A percentile compares a stretch with the other conserved stretches of the same genome.
phyloP scores from a whole-genome alignment of 2,888 invertebrate genomes.

The Tenthredo scrophulariae region DNA sequence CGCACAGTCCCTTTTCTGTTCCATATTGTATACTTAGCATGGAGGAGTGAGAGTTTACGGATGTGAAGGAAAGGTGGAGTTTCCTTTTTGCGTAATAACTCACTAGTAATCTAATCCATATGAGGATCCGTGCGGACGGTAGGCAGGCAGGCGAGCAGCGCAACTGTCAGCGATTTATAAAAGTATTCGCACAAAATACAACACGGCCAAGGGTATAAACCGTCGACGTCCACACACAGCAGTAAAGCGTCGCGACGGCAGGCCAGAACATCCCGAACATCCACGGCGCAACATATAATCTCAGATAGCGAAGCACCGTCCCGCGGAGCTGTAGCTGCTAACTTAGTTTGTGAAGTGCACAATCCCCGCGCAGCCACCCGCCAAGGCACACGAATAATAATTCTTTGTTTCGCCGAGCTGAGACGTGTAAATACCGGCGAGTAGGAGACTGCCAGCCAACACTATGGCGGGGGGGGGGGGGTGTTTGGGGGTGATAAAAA shows the following conservation, averaged over 20 bases:
- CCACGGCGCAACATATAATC: conserved; percentile 69
- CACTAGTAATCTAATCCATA: conserved; percentile 50
- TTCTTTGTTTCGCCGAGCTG: conserved; percentile 74
- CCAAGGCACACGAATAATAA: conserved; percentile 76
- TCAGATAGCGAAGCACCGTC: conserved; percentile 64
- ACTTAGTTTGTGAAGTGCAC: conserved; percentile 77
- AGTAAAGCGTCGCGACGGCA: conserved; percentile 47
- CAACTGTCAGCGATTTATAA: conserved; percentile 65
- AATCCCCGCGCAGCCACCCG: conserved; percentile 73
- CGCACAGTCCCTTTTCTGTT: neutral
- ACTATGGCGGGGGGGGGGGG: conserved; percentile 64
- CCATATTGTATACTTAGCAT: neutral
- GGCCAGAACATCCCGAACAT: conserved; percentile 44
- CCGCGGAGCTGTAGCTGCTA: conserved; percentile 66
- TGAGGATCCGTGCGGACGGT: conserved; percentile 49
- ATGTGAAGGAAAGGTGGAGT: conserved; percentile 22
- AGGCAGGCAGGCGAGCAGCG: conserved; percentile 29
- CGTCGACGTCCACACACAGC: conserved; percentile 40
- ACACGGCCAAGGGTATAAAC: conserved; percentile 57
- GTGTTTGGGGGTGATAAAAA: conserved; percentile 49
- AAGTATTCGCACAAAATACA: conserved; percentile 67
- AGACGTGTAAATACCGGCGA: conserved; percentile 76
- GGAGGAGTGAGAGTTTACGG: neutral
- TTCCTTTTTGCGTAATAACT: conserved; percentile 32
- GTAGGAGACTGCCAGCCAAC: conserved; percentile 59